phyloP scores from a whole-genome alignment of 1,140 invertebrate genomes.

The Andrena cerasifolii region DNA sequence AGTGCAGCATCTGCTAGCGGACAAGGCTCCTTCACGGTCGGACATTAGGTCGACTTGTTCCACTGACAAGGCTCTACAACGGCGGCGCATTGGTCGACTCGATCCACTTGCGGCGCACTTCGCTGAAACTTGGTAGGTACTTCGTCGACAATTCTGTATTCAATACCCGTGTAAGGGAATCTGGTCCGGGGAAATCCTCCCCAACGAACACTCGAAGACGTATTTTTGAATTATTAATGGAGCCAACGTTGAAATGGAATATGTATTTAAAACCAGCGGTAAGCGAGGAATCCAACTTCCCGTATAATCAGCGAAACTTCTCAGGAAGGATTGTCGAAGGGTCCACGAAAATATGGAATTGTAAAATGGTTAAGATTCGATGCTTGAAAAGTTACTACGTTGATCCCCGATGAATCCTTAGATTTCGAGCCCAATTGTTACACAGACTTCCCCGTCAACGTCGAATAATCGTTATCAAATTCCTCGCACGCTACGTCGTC shows the following conservation, averaged over 20 bases:
- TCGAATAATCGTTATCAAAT: slow-evolving; percentile 17
- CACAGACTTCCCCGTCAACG: background rate
- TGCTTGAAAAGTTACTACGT: too few relatives aligned
- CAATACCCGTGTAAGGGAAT: background rate
- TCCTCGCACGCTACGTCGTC: background rate
- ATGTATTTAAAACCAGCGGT: too few relatives aligned
- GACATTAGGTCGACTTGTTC: slow-evolving; percentile 48
- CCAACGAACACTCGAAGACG: background rate
- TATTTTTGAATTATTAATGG: background rate
- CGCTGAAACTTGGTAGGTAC: slow-evolving; percentile 12
- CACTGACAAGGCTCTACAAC: slow-evolving; percentile 1
- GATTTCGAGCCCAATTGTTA: too few relatives aligned
- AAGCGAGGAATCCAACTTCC: background rate
- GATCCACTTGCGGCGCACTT: slow-evolving; percentile 23
- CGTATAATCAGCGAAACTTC: background rate
- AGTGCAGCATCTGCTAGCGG: slow-evolving; percentile 37
- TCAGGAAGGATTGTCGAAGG: too few relatives aligned
- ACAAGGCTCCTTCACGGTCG: slow-evolving; percentile 19
- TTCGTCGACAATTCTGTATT: background rate
- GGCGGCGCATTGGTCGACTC: background rate
- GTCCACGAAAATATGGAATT: too few relatives aligned
- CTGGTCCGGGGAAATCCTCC: background rate
- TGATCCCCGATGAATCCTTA: too few relatives aligned
- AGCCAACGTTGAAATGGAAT: background rate
- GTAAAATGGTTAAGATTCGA: too few relatives aligned